A percentile compares a stretch with the other conserved stretches of the same genome.
Evolutionary conservation across 1,140 invertebrate species (phyloP).

Genomic region (Neotoxoptera formosana): DNA sequence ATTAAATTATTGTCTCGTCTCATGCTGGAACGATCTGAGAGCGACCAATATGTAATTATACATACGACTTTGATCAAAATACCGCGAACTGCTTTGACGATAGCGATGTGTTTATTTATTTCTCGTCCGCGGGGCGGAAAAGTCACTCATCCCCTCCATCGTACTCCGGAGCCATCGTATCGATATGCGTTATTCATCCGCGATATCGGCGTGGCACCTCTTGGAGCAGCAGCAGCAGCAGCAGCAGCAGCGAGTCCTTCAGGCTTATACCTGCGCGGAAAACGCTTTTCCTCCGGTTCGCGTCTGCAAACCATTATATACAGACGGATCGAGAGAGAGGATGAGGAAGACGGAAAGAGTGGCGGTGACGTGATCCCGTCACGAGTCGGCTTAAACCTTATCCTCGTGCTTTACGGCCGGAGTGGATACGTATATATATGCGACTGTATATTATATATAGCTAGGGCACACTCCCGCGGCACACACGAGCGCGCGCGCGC

Average conservation of each 20-base stretch:
- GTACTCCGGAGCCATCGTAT: neutral
- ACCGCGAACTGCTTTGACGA: too few relatives aligned
- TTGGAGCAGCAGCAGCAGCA: too few relatives aligned
- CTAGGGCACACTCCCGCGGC: neutral
- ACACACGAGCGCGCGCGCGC: neutral
- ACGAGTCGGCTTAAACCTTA: neutral
- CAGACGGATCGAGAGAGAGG: neutral
- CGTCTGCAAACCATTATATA: neutral
- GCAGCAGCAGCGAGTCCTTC: neutral
- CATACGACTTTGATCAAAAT: neutral
- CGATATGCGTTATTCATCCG: neutral
- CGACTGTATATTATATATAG: neutral
- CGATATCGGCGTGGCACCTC: neutral
- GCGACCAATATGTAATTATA: neutral
- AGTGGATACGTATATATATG: neutral
- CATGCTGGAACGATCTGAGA: neutral
- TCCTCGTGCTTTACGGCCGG: neutral
- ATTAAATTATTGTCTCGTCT: too few relatives aligned
- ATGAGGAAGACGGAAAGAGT: neutral
- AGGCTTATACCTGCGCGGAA: neutral
- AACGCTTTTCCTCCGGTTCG: neutral
- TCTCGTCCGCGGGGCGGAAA: neutral
- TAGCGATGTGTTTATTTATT: neutral
- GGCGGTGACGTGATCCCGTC: constrained; percentile 24
- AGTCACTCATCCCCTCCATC: neutral